Conservation (phyloP, 2,797 vertebrate genomes). For the Sternotherus odoratus region DNA sequence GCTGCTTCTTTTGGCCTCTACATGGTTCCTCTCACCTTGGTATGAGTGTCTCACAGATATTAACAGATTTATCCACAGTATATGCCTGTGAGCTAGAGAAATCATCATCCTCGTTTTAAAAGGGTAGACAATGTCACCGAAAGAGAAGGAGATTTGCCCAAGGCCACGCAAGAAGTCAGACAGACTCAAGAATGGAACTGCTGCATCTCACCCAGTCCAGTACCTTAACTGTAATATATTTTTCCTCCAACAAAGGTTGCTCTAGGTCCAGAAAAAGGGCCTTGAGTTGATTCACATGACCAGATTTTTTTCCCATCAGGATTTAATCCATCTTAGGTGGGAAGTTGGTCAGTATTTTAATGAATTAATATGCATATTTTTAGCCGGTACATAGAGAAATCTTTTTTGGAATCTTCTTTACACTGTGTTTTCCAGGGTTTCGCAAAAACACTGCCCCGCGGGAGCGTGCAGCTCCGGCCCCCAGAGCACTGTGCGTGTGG, state of each 20-base stretch:
- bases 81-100: background rate
- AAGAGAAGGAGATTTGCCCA: background rate
- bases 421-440: background rate
- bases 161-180: background rate
- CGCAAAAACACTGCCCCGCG: no score
- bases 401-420: background rate
- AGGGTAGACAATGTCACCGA: background rate
- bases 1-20: background rate
- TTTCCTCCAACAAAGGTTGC: background rate
- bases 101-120: background rate
- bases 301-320: background rate
- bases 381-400: background rate
- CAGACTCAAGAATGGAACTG: background rate
- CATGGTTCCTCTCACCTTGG: background rate
- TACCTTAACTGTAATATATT: background rate
- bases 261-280: background rate
- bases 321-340: background rate
- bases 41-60: background rate
- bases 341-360: background rate
- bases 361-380: background rate
- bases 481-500: no score
- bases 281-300: background rate
- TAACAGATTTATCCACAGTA: background rate
- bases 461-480: no score
- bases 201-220: background rate